Conservation (phyloP, 2,797 vertebrate species). For the Tadarida brasiliensis region DNA sequence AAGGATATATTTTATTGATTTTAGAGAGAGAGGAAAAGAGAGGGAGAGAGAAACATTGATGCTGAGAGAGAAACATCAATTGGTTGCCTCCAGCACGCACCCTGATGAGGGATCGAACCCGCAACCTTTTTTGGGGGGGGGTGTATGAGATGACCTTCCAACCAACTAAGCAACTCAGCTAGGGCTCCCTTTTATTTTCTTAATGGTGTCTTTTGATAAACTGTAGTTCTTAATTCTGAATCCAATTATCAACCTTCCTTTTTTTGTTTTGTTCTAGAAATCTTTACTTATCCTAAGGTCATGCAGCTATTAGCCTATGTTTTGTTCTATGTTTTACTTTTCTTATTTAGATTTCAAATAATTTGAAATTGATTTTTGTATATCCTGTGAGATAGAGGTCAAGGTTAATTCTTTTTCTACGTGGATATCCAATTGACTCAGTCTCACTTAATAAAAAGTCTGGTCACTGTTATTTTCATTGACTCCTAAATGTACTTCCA, state of each 20-base stretch:
- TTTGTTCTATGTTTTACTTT: constrained; percentile 44
- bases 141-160: too few relatives aligned
- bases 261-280: not conserved
- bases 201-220: not conserved
- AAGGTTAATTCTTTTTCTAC: not conserved
- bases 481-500: constrained; percentile 32
- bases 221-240: constrained; percentile 3
- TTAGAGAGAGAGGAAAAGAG: too few relatives aligned
- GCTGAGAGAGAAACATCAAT: too few relatives aligned
- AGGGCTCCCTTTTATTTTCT: not conserved
- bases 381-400: not conserved
- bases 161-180: too few relatives aligned
- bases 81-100: too few relatives aligned
- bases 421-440: not conserved
- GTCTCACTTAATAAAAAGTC: constrained; percentile 36
- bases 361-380: not conserved
- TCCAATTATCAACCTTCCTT: constrained; percentile 41
- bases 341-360: constrained; percentile 30
- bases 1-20: too few relatives aligned
- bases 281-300: not conserved
- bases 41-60: too few relatives aligned
- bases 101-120: too few relatives aligned
- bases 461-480: not conserved
- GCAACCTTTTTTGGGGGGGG: too few relatives aligned
- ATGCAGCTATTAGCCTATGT: not conserved